Conservation (phyloP, 1,140 invertebrate species). For the Archivesica marissinica region DNA sequence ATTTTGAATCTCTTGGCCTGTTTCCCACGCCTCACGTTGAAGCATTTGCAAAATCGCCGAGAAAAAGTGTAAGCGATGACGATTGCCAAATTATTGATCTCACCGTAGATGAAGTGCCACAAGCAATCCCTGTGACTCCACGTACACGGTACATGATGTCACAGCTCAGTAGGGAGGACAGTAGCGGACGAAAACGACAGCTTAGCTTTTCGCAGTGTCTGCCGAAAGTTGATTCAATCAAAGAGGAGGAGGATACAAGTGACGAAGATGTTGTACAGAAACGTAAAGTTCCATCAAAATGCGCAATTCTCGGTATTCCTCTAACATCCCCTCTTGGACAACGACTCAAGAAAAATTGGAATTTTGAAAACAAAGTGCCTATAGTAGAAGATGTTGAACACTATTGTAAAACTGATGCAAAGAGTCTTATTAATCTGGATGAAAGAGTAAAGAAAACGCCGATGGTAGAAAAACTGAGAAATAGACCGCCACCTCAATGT, state of each 20-base stretch:
- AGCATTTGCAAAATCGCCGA: conserved; percentile 38
- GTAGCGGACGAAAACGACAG: conserved; percentile 31
- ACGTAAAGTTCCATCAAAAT: conserved; percentile 43
- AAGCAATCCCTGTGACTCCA: conserved; percentile 30
- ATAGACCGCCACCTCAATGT: conserved; percentile 41
- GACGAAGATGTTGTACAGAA: not conserved
- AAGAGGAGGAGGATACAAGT: not conserved
- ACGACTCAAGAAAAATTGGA: conserved; percentile 53
- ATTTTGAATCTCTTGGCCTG: conserved; percentile 50
- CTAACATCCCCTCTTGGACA: conserved; percentile 53
- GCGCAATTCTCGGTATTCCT: conserved; percentile 47
- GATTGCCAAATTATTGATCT: conserved; percentile 56
- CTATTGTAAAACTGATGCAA: conserved; percentile 43
- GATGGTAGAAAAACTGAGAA: conserved; percentile 53
- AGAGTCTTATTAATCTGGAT: not conserved
- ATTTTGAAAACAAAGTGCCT: conserved; percentile 42
- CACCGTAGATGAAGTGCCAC: conserved; percentile 23
- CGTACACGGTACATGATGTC: conserved; percentile 38
- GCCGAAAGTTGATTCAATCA: not conserved
- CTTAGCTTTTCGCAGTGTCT: conserved; percentile 36
- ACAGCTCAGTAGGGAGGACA: conserved; percentile 35
- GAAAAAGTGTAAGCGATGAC: conserved; percentile 41
- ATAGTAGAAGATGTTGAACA: conserved; percentile 20
- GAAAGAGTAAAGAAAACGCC: conserved; percentile 10
- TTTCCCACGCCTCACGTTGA: conserved; percentile 14